Conservation (phyloP, 1,140 invertebrate genomes). For the Mesaphorura yosii region DNA sequence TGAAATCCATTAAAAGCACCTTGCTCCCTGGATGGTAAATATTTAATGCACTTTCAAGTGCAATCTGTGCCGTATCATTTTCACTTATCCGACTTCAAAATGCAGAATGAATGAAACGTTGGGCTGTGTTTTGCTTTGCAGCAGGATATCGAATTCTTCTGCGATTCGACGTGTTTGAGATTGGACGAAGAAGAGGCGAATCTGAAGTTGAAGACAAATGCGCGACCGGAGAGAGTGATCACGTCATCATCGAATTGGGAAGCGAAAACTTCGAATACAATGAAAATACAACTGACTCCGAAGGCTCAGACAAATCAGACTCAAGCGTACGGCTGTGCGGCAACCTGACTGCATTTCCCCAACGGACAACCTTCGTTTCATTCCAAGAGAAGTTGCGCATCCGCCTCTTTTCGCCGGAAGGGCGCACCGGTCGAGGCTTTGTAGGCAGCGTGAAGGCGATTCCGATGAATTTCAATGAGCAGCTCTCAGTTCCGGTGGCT, state of each 20-base stretch:
- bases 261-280: conserved; percentile 39
- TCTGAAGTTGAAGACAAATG: conserved; percentile 13
- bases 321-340: conserved; percentile 28
- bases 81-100: too few relatives aligned
- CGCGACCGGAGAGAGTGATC: conserved; percentile 25
- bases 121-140: conserved; percentile 30
- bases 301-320: conserved; percentile 30
- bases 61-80: too few relatives aligned
- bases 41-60: too few relatives aligned
- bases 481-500: conserved; percentile 13
- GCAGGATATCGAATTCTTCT: conserved; percentile 51
- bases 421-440: conserved; percentile 25
- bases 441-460: conserved; percentile 27
- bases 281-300: conserved; percentile 34
- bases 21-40: too few relatives aligned
- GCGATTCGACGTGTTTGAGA: conserved; percentile 47
- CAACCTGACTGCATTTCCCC: conserved; percentile 21
- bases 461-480: conserved; percentile 15
- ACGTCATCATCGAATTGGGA: conserved; percentile 44
- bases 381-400: conserved; percentile 44
- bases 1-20: too few relatives aligned
- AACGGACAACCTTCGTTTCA: conserved; percentile 44
- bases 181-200: conserved; percentile 34
- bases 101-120: too few relatives aligned
- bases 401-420: conserved; percentile 34